Conservation (phyloP, 2,888 invertebrate genomes). For the Stictocephala bisonia region DNA sequence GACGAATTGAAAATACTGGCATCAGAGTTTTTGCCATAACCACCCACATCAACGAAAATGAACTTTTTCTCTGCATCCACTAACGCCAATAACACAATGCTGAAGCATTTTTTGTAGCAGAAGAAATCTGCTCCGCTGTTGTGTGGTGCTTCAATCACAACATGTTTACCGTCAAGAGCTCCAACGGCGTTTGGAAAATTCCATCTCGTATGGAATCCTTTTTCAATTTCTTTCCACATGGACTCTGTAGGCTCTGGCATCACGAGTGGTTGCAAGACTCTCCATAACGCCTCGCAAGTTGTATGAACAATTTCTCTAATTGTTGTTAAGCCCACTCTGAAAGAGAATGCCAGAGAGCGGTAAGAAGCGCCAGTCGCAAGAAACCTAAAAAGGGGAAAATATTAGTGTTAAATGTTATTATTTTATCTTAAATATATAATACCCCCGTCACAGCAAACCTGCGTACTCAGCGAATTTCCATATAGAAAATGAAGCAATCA, state of each 20-base stretch:
- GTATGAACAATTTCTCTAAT: constrained; percentile 38
- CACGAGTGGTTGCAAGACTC: constrained; percentile 17
- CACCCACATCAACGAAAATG: constrained; percentile 43
- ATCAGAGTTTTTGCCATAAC: constrained; percentile 42
- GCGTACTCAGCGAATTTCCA: too few relatives aligned
- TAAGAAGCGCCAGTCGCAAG: constrained; percentile 37
- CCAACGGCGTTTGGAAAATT: too few relatives aligned
- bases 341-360: constrained; percentile 40
- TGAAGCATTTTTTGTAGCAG: constrained; percentile 46
- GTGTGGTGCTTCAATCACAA: constrained; percentile 38
- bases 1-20: constrained; percentile 39
- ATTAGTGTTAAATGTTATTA: neutral
- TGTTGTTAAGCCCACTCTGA: constrained; percentile 30
- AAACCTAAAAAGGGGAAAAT: constrained; percentile 41
- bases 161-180: constrained; percentile 44
- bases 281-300: constrained; percentile 41
- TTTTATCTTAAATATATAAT: neutral
- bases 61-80: constrained; percentile 48
- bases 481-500: too few relatives aligned
- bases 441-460: too few relatives aligned
- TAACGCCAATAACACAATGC: constrained; percentile 34
- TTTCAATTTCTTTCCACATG: constrained; percentile 25
- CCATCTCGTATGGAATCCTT: constrained; percentile 33
- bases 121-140: too few relatives aligned
- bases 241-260: constrained; percentile 41